Evolutionary conservation across 35 echinoderm and acorn worm species (phyloP).

Genomic region (Diadema setosum): DNA sequence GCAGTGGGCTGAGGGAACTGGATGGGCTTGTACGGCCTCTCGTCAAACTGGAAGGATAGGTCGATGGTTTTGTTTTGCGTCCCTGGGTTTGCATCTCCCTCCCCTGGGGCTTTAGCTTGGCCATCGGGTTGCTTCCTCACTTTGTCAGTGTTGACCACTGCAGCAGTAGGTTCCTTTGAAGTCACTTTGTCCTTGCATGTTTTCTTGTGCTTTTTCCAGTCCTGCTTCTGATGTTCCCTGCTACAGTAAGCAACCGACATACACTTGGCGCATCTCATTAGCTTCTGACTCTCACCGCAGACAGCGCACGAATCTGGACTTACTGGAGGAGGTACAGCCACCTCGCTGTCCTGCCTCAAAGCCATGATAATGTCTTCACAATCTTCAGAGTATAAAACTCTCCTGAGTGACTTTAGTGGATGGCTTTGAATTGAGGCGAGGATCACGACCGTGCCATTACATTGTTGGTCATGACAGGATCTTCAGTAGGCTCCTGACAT

Average conservation of each 20-base stretch:
- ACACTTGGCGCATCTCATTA: conserved; percentile 69
- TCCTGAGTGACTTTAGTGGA: no score
- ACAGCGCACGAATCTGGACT: neutral
- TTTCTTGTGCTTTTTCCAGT: conserved; percentile 77
- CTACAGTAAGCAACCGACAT: conserved; percentile 43
- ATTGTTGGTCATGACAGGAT: no score
- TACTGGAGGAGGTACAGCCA: no score
- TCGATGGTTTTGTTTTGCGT: neutral
- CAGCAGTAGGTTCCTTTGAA: neutral
- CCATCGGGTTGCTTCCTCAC: neutral
- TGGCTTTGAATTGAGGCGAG: no score
- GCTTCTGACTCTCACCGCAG: conserved; percentile 20
- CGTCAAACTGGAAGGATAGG: conserved; percentile 1
- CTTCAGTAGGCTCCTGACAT: no score
- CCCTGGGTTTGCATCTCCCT: neutral
- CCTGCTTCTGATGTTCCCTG: conserved; percentile 73
- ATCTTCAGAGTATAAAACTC: no score
- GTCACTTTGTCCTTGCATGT: conserved; percentile 24
- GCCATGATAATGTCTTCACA: no score
- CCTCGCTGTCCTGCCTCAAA: no score
- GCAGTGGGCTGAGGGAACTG: conserved; percentile 45
- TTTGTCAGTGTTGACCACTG: no score
- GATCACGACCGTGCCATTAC: no score
- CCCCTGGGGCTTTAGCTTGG: neutral
- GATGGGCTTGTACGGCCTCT: neutral